Conservation (phyloP, 2,113 vertebrate species). For the Gymnorhina tibicen region DNA sequence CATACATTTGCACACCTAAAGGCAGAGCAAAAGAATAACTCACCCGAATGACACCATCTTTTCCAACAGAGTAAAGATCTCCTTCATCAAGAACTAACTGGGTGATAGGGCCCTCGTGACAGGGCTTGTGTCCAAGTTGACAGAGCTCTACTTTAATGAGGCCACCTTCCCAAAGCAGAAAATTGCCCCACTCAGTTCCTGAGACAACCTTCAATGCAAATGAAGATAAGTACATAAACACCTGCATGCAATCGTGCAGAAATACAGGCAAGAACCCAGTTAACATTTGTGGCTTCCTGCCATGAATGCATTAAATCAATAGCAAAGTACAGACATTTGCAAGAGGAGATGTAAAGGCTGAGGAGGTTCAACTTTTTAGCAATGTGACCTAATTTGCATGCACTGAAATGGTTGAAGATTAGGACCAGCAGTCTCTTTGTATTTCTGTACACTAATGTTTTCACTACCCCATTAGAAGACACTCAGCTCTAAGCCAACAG, state of each 20-base stretch:
- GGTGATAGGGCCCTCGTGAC: conserved; percentile 82
- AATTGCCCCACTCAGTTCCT: conserved; percentile 92
- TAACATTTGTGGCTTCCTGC: neutral
- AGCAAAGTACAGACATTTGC: neutral
- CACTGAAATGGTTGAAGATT: neutral
- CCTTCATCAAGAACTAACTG: conserved; percentile 88
- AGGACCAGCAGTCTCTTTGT: neutral
- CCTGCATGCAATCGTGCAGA: neutral
- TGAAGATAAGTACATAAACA: neutral
- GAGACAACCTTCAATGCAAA: conserved; percentile 83
- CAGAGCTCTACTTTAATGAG: conserved; percentile 90
- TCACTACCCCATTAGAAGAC: neutral
- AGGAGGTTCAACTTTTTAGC: neutral
- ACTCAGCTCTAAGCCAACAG: neutral
- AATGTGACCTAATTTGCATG: neutral
- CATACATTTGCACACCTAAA: neutral
- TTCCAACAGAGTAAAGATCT: conserved; percentile 84
- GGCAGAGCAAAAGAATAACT: conserved; percentile 32
- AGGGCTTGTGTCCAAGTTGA: conserved; percentile 66
- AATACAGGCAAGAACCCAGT: neutral
- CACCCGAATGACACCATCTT: conserved; percentile 87
- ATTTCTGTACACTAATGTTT: neutral
- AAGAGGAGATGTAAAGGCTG: neutral
- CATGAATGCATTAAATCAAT: neutral
- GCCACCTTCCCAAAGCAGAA: conserved; percentile 90